Percentiles rank a stretch among this genome's conserved stretches.
Conservation (phyloP, 2,113 vertebrate species). For the Antechinus flavipes region DNA sequence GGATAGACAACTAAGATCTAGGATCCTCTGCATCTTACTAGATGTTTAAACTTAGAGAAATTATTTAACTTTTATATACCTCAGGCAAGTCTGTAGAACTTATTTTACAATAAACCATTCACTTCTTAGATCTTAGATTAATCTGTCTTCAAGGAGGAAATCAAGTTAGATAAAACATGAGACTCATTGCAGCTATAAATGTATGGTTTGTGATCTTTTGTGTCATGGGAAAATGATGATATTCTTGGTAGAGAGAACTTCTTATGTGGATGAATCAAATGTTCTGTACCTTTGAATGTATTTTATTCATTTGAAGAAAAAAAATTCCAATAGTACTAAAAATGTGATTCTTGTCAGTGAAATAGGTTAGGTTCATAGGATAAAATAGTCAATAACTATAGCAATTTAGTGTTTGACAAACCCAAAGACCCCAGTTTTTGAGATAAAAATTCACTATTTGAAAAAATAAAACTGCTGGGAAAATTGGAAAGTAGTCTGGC, state of each 20-base stretch:
- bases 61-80: background rate
- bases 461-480: no score
- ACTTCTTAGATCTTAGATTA: background rate
- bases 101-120: background rate
- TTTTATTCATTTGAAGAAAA: no score
- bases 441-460: no score
- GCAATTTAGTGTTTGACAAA: no score
- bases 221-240: background rate
- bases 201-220: background rate
- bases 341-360: no score
- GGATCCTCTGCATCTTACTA: background rate
- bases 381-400: no score
- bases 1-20: background rate
- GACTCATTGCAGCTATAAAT: background rate
- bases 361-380: no score
- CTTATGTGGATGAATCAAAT: background rate
- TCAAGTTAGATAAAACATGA: background rate
- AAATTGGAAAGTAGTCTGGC: no score
- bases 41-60: background rate
- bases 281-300: background rate
- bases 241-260: background rate
- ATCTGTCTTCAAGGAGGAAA: background rate
- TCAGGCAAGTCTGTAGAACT: background rate
- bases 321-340: no score
- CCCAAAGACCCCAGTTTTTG: no score